Base-by-base conservation (phyloP, 2,888 invertebrate species). In the Microplitis deprimator region DNA sequence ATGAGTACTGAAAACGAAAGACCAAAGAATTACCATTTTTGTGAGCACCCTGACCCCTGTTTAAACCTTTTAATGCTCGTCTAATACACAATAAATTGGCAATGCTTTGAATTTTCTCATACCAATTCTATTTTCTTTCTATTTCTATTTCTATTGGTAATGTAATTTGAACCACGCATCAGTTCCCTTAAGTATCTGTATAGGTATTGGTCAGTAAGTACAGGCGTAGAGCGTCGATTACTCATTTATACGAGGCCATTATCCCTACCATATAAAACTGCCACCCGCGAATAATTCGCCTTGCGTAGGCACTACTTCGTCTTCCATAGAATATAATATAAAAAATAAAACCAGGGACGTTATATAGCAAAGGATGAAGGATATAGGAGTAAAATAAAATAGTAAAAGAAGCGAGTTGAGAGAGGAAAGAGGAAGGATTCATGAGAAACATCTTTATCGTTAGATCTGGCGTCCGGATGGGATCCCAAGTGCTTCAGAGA, bases 171-270 rank as follows among this genome's bases (percentile, higher is more conserved):
- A 13, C 50, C 13, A 67, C 20, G 29, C 29, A 67, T 29, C 29
- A 67, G 67, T 20, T 20, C 20, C 62, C n/a, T 4, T 62, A 62
- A 20, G n/a, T n/a, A 62, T 7, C 62, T n/a, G 6, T 40, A 62
- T 16, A 60, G 64, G 20, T 60, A 61, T 41, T 67, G 62, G 67
- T 77, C 75, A 75, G 73, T 50, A 50, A 50, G 50, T 50, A 50
- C 50, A 4, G 64, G 77, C 50, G 68, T 71, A 79, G 8, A 50
- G 68, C 78, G 79, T 75, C 81, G 80, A 82, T 82, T 82, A 82
- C 79, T 80, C 79, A 78, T 82, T 82, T 82, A 82, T 82, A 80
- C 79, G 82, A 79, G 80, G 81, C 78, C 77, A 78, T 80, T 81
- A 80, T 75, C 77, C 76, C 76, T 70, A 64, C 71, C 20, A 8